phyloP scores from a whole-genome alignment of 2,888 invertebrate species.

The Dolomedes plantarius region DNA sequence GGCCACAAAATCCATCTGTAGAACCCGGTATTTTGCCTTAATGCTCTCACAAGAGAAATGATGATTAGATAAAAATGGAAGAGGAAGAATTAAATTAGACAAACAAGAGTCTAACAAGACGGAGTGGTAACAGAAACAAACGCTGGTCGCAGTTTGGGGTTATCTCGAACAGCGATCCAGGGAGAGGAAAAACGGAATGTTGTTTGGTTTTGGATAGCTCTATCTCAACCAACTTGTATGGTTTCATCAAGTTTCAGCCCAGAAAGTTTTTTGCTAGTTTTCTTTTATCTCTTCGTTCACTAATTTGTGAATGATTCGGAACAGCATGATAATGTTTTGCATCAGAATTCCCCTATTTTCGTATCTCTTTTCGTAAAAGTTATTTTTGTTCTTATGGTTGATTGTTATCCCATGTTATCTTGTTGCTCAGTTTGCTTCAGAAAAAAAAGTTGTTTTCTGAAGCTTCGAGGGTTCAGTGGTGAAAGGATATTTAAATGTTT shows the following conservation, averaged over 20 bases:
- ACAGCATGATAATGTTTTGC: neutral
- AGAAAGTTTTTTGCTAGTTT: neutral
- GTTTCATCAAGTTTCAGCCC: neutral
- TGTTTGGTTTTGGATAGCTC: too few species aligned
- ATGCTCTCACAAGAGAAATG: neutral
- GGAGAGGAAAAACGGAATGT: too few species aligned
- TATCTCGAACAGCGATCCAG: neutral
- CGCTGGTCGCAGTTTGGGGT: neutral
- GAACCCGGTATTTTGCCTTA: neutral
- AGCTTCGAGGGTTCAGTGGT: too few species aligned
- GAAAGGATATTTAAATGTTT: too few species aligned
- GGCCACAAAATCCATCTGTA: neutral
- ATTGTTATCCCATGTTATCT: neutral
- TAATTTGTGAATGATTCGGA: neutral
- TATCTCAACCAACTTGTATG: neutral
- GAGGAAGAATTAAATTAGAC: neutral
- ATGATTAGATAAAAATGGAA: constrained; percentile 13
- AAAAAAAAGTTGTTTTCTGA: too few species aligned
- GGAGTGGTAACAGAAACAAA: neutral
- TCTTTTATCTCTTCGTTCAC: neutral
- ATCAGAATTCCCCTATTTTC: neutral
- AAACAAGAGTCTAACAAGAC: neutral
- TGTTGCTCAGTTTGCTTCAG: too few species aligned
- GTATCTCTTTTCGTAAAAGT: neutral
- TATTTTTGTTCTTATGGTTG: neutral